phyloP scores from a whole-genome alignment of 2,113 vertebrate genomes.

The Uropsilus gracilis region DNA sequence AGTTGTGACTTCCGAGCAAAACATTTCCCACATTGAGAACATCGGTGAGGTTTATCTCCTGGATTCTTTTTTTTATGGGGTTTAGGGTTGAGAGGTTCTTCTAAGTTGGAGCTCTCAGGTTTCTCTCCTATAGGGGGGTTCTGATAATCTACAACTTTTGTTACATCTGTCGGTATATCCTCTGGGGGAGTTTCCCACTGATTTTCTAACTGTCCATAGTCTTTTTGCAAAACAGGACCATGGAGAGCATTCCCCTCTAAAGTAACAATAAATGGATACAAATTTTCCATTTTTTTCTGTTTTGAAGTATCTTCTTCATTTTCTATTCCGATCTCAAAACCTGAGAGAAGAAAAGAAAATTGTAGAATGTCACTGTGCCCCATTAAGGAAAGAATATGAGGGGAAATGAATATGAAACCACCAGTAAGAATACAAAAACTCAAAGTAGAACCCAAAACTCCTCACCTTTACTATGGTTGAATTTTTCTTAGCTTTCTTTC shows the following conservation, averaged over 20 bases:
- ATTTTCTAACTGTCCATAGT: conserved; percentile 72
- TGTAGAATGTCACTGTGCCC: conserved; percentile 14
- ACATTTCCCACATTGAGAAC: conserved; percentile 77
- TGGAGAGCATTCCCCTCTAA: conserved; percentile 74
- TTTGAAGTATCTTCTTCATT: conserved; percentile 75
- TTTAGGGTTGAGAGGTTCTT: conserved; percentile 68
- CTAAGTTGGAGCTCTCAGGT: conserved; percentile 53
- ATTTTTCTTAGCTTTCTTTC: conserved; percentile 18
- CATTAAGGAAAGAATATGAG: neutral
- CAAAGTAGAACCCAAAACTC: neutral
- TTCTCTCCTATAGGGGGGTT: conserved; percentile 58
- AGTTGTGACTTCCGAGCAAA: conserved; percentile 77
- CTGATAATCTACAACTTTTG: conserved; percentile 59
- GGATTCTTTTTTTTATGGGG: conserved; percentile 68
- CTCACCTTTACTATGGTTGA: neutral
- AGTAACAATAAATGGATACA: conserved; percentile 75
- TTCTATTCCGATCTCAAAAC: conserved; percentile 73
- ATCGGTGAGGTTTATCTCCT: conserved; percentile 72
- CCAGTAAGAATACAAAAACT: neutral
- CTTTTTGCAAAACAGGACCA: conserved; percentile 69
- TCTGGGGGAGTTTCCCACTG: conserved; percentile 64
- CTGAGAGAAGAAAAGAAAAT: conserved; percentile 67
- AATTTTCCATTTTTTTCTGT: conserved; percentile 73
- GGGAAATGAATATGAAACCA: neutral
- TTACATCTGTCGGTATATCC: conserved; percentile 72